phyloP scores from a whole-genome alignment of 2,113 vertebrate species.

The Enhydra lutris region DNA sequence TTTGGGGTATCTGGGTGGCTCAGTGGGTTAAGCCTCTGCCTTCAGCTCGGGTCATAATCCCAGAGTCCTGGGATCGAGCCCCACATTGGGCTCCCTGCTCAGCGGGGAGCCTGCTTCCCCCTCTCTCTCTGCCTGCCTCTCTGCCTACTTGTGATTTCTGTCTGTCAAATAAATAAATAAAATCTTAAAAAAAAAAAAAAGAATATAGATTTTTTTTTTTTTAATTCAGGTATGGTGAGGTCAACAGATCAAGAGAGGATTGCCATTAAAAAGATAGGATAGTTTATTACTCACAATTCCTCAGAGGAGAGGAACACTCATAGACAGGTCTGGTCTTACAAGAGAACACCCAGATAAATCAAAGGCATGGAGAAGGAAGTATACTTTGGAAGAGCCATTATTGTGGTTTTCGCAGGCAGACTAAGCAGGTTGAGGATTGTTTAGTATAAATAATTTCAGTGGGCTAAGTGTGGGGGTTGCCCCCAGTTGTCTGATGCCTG shows the following conservation, averaged over 20 bases:
- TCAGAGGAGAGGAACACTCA: background rate
- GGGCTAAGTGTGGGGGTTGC: accelerated
- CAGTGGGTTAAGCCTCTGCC: too few species aligned
- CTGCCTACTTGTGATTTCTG: too few species aligned
- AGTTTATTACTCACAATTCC: background rate
- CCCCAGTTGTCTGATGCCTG: background rate
- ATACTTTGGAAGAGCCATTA: background rate
- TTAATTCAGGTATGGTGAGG: background rate
- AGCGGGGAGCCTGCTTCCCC: too few species aligned
- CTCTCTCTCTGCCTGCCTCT: too few species aligned
- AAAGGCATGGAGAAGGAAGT: too few species aligned
- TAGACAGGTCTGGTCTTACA: background rate
- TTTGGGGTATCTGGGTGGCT: too few species aligned
- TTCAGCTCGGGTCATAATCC: too few species aligned
- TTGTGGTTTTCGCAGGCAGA: background rate
- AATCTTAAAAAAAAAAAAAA: too few species aligned
- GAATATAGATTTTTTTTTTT: too few species aligned
- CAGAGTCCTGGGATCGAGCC: too few species aligned
- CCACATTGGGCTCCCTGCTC: too few species aligned
- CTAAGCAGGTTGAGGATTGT: background rate
- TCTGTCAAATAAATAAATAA: too few species aligned
- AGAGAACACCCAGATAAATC: background rate
- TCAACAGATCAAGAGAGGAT: background rate
- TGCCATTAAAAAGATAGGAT: background rate
- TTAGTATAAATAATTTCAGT: background rate